These are phyloP conservation scores for Charanyca ferruginea DNA, from an alignment of 2,888 invertebrate genomes.

Conservation along the genomic window DNA sequence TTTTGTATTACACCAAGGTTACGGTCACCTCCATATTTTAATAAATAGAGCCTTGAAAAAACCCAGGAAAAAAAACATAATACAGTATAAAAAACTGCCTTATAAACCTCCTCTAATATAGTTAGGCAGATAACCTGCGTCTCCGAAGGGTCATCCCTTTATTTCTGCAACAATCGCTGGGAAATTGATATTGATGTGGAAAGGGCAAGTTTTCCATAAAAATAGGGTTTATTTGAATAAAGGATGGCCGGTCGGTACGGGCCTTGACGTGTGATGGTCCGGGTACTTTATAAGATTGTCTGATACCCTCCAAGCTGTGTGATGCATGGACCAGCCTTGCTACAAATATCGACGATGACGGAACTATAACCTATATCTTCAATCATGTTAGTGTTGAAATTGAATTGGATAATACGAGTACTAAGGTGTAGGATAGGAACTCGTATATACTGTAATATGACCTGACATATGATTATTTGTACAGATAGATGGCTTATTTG, in stretches of 20 bases:
- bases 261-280: slow-evolving; percentile 82
- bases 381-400: slow-evolving; percentile 59
- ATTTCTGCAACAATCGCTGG: slow-evolving; percentile 90
- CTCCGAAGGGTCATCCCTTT: slow-evolving; percentile 91
- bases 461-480: neutral
- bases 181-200: slow-evolving; percentile 91
- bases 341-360: slow-evolving; percentile 73
- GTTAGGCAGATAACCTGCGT: slow-evolving; percentile 86
- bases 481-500: neutral
- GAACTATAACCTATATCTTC: slow-evolving; percentile 63
- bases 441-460: slow-evolving; percentile 18
- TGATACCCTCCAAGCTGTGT: slow-evolving; percentile 71
- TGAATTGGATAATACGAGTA: slow-evolving; percentile 42
- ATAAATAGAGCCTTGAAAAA: slow-evolving; percentile 16
- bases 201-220: slow-evolving; percentile 91
- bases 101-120: slow-evolving; percentile 86
- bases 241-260: slow-evolving; percentile 86
- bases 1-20: slow-evolving; percentile 31
- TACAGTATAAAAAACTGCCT: slow-evolving; percentile 63
- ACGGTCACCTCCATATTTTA: slow-evolving; percentile 37
- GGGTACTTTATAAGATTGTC: slow-evolving; percentile 87
- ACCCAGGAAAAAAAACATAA: slow-evolving; percentile 26
- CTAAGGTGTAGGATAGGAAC: slow-evolving; percentile 10
- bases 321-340: slow-evolving; percentile 76
- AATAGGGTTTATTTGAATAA: slow-evolving; percentile 92